Base-by-base conservation (phyloP, 37 sponge, comb jelly and placozoan genomes). In the Tethya wilhelma region DNA sequence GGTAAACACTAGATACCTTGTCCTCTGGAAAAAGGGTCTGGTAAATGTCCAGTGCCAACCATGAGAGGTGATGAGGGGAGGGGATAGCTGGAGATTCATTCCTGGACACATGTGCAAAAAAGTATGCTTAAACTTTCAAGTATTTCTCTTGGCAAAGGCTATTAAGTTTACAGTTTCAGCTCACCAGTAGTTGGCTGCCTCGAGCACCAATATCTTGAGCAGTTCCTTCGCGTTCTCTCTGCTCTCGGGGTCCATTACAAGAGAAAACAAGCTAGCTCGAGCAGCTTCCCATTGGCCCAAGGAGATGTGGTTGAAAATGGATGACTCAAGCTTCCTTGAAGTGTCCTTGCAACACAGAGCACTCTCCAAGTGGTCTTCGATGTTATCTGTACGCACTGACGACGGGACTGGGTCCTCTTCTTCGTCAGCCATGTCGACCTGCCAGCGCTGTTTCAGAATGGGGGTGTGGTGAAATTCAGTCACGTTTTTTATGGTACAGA, bases 201-300 rank as follows among this genome's bases (percentile, higher is more conserved):
- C 73, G 9, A 76, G 44, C 11, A 84, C 43, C 4, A 92, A 45
- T 0, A 84, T 63, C 64, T 84, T 84, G 39, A 92, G 81, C 26
- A 87, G 59, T 56, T 84, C 62, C 26, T 71, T 69, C 64, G 81
- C 78, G 19, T 43, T 59, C 5, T 79, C 75, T 44, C 75, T 37
- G 38, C 37, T 34, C 19, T 39, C 67, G 4, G 43, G 23, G 23
- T 56, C 55, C 23, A 33, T 32, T 2, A 32, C 75, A 1, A 58
- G 58, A 14, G 74, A 32, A 6, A 89, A 29, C 31, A 94, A 56
- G 36, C 64, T 55, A 38, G 78, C 92, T 1, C 79, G 42, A 29
- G 95, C 88, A 4, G 82, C 56, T 65, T 95, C 95, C 95, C 92
- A 95, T 59, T 95, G 89, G 0, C 95, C 95, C 31, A 95, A 67